phyloP scores from a whole-genome alignment of 2,113 vertebrate species.

The Lamprotornis superbus region DNA sequence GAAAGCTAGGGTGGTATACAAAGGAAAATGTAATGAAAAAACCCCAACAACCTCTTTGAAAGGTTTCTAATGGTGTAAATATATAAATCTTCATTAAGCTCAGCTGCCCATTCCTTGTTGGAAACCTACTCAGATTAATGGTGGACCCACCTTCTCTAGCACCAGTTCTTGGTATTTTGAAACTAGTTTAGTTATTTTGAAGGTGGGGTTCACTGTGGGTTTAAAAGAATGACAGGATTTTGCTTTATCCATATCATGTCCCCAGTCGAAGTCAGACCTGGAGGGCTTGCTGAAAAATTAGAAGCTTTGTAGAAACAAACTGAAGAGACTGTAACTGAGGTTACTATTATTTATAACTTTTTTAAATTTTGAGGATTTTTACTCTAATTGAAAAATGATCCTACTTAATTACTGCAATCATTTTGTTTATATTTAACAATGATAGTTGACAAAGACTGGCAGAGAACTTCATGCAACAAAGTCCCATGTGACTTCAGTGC shows the following conservation, averaged over 20 bases:
- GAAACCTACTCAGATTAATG: neutral
- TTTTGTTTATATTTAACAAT: neutral
- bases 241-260: neutral
- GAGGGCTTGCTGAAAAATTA: neutral
- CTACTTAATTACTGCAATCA: neutral
- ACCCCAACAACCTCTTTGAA: neutral
- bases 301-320: neutral
- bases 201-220: neutral
- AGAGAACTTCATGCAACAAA: neutral
- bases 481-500: neutral
- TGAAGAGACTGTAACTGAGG: neutral
- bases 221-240: neutral
- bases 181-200: neutral
- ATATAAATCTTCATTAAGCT: neutral
- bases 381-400: neutral
- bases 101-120: neutral
- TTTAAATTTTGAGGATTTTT: neutral
- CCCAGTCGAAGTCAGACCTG: neutral
- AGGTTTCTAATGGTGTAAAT: neutral
- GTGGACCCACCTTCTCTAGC: neutral
- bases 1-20: neutral
- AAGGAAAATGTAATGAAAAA: neutral
- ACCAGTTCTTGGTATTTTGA: neutral
- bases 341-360: neutral
- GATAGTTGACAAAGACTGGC: neutral